Conservation (phyloP, 2,888 invertebrate genomes). For the Amphipyra berbera region DNA sequence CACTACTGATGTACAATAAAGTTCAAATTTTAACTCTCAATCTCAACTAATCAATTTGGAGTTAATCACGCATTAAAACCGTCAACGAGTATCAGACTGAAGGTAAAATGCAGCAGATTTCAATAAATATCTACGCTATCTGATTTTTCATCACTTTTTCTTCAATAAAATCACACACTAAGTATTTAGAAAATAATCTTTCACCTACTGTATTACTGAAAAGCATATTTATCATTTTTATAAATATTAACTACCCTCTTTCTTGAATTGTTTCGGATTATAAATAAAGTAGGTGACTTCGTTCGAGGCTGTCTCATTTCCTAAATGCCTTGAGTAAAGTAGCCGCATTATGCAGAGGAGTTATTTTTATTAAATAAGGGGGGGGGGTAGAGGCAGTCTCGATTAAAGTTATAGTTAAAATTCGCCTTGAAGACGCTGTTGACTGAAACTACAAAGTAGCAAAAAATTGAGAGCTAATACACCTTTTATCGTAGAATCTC, state of each 20-base stretch:
- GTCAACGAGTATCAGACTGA: conserved; percentile 7
- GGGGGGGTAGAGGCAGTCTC: not conserved
- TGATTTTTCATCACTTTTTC: too few relatives aligned
- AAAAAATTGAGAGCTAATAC: not conserved
- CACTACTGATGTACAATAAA: conserved; percentile 47
- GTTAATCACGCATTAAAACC: conserved; percentile 14
- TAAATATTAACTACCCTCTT: too few relatives aligned
- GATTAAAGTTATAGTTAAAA: not conserved
- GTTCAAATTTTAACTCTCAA: conserved; percentile 39
- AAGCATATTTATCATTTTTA: too few relatives aligned
- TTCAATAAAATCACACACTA: too few relatives aligned
- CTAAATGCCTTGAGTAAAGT: not conserved
- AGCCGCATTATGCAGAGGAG: conserved; percentile 2
- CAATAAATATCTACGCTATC: not conserved
- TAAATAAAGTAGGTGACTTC: too few relatives aligned
- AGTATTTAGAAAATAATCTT: too few relatives aligned
- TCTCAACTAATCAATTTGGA: conserved; percentile 22
- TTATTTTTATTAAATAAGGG: not conserved
- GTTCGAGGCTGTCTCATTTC: conserved; percentile 1
- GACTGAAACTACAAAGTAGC: not conserved
- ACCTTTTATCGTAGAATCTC: not conserved
- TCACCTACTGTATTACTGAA: too few relatives aligned
- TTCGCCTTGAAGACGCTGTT: not conserved
- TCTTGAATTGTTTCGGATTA: too few relatives aligned
- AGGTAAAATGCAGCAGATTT: not conserved